Conservation (phyloP, 1,140 invertebrate genomes). For the Neodiprion virginianus region DNA sequence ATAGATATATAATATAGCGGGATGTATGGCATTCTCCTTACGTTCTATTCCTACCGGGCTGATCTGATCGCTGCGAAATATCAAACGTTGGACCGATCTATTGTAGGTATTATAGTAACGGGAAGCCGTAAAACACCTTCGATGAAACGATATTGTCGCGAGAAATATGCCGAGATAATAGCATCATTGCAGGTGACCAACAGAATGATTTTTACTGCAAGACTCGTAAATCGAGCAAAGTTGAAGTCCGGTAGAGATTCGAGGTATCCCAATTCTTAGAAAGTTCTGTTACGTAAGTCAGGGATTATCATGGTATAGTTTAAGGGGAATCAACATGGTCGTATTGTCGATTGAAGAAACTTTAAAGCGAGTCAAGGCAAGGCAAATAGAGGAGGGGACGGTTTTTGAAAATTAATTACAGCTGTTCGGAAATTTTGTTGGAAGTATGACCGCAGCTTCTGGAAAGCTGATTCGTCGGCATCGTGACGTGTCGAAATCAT, state of each 20-base stretch:
- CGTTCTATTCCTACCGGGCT: too few species aligned
- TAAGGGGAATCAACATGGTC: background rate
- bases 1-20: too few species aligned
- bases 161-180: too few species aligned
- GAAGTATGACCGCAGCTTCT: background rate
- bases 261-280: background rate
- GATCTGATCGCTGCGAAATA: too few species aligned
- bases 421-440: background rate
- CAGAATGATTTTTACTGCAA: too few species aligned
- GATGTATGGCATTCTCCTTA: too few species aligned
- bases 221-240: too few species aligned
- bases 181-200: too few species aligned
- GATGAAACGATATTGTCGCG: too few species aligned
- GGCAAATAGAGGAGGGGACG: background rate
- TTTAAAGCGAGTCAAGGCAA: background rate
- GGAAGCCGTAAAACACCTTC: too few species aligned
- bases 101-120: too few species aligned
- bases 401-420: background rate
- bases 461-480: slow-evolving; percentile 23
- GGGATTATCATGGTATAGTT: background rate
- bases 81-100: too few species aligned
- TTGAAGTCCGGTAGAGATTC: background rate
- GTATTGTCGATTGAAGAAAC: background rate
- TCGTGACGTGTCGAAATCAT: slow-evolving; percentile 36
- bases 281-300: background rate